phyloP scores from a whole-genome alignment of 2,888 invertebrate genomes.

The Drosophila dives region DNA sequence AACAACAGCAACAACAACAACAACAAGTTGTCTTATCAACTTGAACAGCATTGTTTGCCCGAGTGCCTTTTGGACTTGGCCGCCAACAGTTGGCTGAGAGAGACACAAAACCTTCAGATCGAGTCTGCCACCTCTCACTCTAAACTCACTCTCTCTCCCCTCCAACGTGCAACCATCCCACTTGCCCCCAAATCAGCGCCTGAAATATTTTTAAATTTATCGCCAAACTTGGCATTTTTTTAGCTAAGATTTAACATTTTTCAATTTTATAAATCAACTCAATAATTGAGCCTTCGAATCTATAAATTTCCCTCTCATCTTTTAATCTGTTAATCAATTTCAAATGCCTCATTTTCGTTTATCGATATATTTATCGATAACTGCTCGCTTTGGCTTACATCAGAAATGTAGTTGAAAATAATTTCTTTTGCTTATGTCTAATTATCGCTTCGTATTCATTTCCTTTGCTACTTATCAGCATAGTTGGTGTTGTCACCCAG shows the following conservation, averaged over 20 bases:
- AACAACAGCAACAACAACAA: slow-evolving; percentile 18
- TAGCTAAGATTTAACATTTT: background rate
- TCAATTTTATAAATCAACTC: background rate
- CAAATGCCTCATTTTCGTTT: background rate
- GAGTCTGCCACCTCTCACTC: slow-evolving; percentile 3
- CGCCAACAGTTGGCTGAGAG: slow-evolving; percentile 20
- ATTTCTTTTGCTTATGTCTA: slow-evolving; percentile 1
- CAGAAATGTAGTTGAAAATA: slow-evolving; percentile 16
- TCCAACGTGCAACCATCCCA: no score
- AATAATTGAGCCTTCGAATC: background rate
- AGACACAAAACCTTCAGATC: slow-evolving; percentile 7
- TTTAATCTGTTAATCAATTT: background rate
- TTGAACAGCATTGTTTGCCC: slow-evolving; percentile 41
- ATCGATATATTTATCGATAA: slow-evolving; percentile 32
- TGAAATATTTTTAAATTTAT: background rate
- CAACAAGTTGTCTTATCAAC: slow-evolving; percentile 56
- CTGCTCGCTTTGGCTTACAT: background rate
- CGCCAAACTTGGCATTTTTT: background rate
- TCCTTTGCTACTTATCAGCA: slow-evolving; percentile 60
- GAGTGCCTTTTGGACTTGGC: slow-evolving; percentile 41
- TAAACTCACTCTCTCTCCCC: background rate
- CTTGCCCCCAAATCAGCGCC: background rate
- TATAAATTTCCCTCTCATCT: background rate
- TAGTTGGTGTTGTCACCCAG: slow-evolving; percentile 21
- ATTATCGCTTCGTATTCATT: slow-evolving; percentile 54